A percentile compares a stretch with the other conserved stretches of the same genome.
phyloP scores from a whole-genome alignment of 2,113 vertebrate species.

The Dissostichus mawsoni region DNA sequence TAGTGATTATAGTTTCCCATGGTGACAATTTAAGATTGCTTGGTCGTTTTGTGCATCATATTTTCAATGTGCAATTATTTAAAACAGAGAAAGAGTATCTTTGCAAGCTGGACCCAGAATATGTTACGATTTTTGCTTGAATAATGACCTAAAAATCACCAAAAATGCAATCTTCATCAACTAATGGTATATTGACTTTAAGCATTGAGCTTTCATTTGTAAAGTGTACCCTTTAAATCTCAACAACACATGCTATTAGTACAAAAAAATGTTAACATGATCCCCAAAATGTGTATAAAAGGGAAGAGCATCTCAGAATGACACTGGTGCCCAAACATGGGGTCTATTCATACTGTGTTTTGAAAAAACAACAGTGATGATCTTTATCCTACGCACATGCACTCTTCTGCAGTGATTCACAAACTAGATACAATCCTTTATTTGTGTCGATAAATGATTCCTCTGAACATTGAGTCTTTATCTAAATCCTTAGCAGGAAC shows the following conservation, averaged over 20 bases:
- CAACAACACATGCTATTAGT: not conserved
- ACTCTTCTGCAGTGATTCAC: constrained; percentile 22
- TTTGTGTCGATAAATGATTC: constrained; percentile 43
- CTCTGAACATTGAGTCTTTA: constrained; percentile 38
- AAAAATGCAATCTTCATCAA: not conserved
- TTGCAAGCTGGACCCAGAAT: not conserved
- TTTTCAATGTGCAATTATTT: not conserved
- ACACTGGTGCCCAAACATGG: not conserved
- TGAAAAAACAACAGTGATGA: constrained; percentile 17
- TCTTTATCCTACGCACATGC: constrained; percentile 16
- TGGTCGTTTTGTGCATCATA: not conserved
- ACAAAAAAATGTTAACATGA: not conserved
- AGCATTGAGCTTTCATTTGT: not conserved
- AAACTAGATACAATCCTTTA: constrained; percentile 27
- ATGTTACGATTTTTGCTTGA: not conserved
- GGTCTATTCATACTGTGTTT: constrained; percentile 1
- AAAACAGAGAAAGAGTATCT: too few species aligned
- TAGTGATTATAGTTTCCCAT: not conserved
- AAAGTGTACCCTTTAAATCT: not conserved
- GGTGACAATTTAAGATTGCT: not conserved
- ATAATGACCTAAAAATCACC: not conserved
- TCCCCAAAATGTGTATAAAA: not conserved
- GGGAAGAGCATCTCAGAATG: not conserved
- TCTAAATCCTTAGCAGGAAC: constrained; percentile 26
- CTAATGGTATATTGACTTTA: not conserved